Evolutionary conservation across 2,113 vertebrate species (phyloP).

Genomic region (Castor canadensis): DNA sequence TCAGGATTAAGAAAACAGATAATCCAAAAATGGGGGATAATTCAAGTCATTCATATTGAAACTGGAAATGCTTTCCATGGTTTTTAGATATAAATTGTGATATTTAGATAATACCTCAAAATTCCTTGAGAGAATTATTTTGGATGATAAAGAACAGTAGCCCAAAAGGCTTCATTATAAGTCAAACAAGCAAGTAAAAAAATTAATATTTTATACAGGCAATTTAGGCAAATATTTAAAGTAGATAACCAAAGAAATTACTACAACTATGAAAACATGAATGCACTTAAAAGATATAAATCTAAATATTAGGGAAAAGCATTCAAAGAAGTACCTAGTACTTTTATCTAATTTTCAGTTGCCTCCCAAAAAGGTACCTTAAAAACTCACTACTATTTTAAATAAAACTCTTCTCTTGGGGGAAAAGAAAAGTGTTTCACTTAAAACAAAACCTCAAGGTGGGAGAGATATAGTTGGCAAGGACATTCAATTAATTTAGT

Average conservation of each 20-base stretch:
- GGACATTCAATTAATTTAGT: neutral
- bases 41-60: neutral
- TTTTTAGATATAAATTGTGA: neutral
- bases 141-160: neutral
- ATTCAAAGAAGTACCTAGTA: neutral
- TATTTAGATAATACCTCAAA: neutral
- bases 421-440: neutral
- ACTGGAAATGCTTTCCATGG: neutral
- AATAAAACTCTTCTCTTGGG: conserved; percentile 6
- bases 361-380: neutral
- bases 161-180: neutral
- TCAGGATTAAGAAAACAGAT: neutral
- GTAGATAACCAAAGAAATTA: neutral
- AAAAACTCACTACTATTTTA: conserved; percentile 31
- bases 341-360: conserved; percentile 27
- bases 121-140: neutral
- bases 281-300: neutral
- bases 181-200: neutral
- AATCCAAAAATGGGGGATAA: neutral
- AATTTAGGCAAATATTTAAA: conserved; percentile 26
- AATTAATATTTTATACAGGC: neutral
- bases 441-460: neutral
- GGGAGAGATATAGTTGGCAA: neutral
- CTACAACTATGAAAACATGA: conserved; percentile 1
- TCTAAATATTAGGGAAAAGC: neutral